Percentiles rank a stretch among this genome's conserved stretches.
These are phyloP conservation scores for Meriones unguiculatus DNA, from an alignment of 2,113 vertebrate species.

Conservation along the genomic window DNA sequence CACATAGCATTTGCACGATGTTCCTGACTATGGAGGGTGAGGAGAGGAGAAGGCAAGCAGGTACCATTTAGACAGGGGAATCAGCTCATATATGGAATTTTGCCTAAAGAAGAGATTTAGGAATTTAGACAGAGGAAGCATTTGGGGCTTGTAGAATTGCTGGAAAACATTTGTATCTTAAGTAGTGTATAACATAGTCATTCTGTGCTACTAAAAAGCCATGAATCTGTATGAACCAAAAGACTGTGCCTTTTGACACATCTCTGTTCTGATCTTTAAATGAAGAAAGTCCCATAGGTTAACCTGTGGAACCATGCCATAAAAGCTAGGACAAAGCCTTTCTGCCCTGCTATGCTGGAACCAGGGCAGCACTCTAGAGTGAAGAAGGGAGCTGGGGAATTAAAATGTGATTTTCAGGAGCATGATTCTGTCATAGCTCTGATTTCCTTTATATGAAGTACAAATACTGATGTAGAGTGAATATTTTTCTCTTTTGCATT, in stretches of 20 bases:
- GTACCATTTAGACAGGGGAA: constrained; percentile 87
- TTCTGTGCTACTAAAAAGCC: constrained; percentile 67
- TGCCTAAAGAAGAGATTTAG: constrained; percentile 81
- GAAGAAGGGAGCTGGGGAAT: constrained; percentile 73
- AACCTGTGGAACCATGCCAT: constrained; percentile 47
- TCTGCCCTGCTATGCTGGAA: constrained; percentile 43
- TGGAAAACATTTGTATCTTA: constrained; percentile 79
- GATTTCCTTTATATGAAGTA: constrained; percentile 71
- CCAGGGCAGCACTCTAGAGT: constrained; percentile 39
- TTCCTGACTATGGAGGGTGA: constrained; percentile 88
- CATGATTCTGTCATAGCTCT: constrained; percentile 68
- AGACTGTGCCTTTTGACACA: constrained; percentile 56
- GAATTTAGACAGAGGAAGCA: constrained; percentile 75
- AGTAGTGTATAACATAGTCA: constrained; percentile 67
- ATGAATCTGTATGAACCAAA: constrained; percentile 57
- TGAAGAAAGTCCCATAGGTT: constrained; percentile 67
- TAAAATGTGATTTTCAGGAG: constrained; percentile 76
- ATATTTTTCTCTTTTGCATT: constrained; percentile 75
- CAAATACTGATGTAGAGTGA: constrained; percentile 75
- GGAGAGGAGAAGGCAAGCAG: constrained; percentile 93
- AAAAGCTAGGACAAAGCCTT: constrained; percentile 65
- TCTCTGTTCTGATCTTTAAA: constrained; percentile 78
- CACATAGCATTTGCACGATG: constrained; percentile 89
- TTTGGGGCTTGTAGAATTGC: constrained; percentile 48
- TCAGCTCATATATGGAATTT: constrained; percentile 88